These are phyloP conservation scores for Eulemur albifrons DNA, from an alignment of 2,797 vertebrate genomes.

Conservation along the genomic window DNA sequence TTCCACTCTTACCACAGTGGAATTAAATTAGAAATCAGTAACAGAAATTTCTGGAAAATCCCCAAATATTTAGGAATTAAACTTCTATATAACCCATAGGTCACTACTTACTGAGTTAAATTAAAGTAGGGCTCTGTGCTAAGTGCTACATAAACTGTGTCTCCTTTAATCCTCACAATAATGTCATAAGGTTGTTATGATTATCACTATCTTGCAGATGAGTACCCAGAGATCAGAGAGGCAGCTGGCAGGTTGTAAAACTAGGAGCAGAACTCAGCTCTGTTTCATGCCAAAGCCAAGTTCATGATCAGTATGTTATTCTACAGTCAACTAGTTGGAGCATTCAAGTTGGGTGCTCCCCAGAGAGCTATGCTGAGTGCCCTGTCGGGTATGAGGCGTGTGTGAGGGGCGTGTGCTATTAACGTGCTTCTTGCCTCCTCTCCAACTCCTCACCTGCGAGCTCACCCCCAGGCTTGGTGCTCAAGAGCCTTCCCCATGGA, in stretches of 20 bases:
- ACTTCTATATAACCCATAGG: neutral
- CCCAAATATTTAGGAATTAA: neutral
- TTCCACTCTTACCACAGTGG: neutral
- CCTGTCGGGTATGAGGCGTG: neutral
- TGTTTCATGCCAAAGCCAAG: neutral
- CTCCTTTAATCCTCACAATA: neutral
- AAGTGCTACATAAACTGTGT: neutral
- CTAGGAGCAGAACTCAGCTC: neutral
- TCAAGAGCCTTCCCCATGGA: neutral
- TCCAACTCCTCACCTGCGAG: neutral
- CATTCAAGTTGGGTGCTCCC: neutral
- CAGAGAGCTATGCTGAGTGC: neutral
- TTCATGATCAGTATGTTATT: neutral
- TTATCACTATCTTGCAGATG: neutral
- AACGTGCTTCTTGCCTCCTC: neutral
- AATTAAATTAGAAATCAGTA: neutral
- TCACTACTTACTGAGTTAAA: neutral
- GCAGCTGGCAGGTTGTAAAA: neutral
- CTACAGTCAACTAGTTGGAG: neutral
- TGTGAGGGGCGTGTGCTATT: too few relatives aligned
- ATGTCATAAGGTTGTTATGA: neutral
- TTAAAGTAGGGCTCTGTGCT: neutral
- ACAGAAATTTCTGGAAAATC: conserved; percentile 1
- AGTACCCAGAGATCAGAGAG: neutral
- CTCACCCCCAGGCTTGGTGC: neutral